Conservation (phyloP, 92 coral and sea anemone species). For the Virgularia gustaviana region DNA sequence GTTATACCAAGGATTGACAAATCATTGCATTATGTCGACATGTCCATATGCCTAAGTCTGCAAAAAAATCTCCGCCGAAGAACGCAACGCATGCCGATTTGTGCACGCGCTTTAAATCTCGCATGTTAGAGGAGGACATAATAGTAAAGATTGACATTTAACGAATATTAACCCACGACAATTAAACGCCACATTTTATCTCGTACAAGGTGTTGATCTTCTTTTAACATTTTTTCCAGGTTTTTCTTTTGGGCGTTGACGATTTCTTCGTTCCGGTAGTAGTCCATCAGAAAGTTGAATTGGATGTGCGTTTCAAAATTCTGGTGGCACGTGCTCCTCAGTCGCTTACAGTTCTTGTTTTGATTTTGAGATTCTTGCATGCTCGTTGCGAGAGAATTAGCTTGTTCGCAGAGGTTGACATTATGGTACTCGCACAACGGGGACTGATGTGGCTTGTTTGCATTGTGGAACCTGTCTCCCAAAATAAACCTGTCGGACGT, state of each 20-base stretch:
- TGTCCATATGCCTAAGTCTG: too few species aligned
- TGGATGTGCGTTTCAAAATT: conserved; percentile 26
- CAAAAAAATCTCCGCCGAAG: too few species aligned
- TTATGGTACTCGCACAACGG: conserved; percentile 42
- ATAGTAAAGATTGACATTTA: too few species aligned
- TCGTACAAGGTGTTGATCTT: too few species aligned
- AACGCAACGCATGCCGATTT: too few species aligned
- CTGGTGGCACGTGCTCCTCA: conserved; percentile 41
- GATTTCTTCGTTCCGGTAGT: conserved; percentile 30
- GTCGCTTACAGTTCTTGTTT: conserved; percentile 20
- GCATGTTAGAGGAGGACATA: too few species aligned
- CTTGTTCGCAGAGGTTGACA: conserved; percentile 28
- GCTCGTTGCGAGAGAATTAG: conserved; percentile 35
- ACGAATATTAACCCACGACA: too few species aligned
- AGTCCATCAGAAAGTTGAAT: conserved; percentile 40
- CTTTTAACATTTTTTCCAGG: background rate
- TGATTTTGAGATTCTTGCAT: conserved; percentile 30
- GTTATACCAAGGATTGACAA: too few species aligned
- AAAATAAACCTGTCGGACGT: conserved; percentile 42
- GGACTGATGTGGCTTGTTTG: conserved; percentile 34
- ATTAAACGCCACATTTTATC: too few species aligned
- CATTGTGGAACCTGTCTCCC: conserved; percentile 36
- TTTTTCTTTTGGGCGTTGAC: background rate
- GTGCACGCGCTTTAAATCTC: too few species aligned
- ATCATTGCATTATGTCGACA: too few species aligned